Evolutionary conservation across 2,113 vertebrate genomes (phyloP).

Genomic region (Erythrolamprus reginae): DNA sequence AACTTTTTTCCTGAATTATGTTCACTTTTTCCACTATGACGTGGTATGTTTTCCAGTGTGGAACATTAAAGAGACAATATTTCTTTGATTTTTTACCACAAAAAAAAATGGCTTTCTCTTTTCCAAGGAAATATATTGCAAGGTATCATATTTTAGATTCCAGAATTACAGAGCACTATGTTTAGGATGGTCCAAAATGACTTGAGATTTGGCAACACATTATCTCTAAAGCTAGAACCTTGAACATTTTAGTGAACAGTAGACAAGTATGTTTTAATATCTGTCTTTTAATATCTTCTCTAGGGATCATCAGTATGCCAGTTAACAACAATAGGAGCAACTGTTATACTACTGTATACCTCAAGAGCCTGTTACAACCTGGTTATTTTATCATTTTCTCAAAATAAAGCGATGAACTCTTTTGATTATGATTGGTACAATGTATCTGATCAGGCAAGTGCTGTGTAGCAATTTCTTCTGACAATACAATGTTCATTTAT

Average conservation of each 20-base stretch:
- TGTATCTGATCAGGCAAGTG: conserved; percentile 92
- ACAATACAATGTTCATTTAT: not conserved
- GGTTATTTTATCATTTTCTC: conserved; percentile 83
- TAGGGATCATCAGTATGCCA: conserved; percentile 96
- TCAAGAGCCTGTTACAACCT: conserved; percentile 97
- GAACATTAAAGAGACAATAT: not conserved
- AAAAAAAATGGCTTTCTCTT: not conserved
- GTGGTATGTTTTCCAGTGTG: not conserved
- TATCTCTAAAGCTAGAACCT: not conserved
- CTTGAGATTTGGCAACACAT: not conserved
- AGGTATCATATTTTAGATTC: not conserved
- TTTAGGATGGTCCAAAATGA: not conserved
- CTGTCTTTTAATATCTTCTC: conserved; percentile 40
- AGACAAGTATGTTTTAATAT: not conserved
- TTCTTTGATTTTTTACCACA: not conserved
- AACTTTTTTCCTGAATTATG: not conserved
- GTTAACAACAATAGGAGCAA: conserved; percentile 84
- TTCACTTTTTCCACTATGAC: not conserved
- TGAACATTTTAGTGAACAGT: not conserved
- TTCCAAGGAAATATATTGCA: not conserved
- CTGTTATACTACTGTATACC: conserved; percentile 87
- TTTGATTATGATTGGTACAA: conserved; percentile 99
- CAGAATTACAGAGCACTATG: not conserved
- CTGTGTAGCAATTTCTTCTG: not conserved
- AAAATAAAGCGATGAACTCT: conserved; percentile 81